These are phyloP conservation scores for Myiotriccus ornatus DNA, from an alignment of 2,797 vertebrate genomes.

Conservation along the genomic window DNA sequence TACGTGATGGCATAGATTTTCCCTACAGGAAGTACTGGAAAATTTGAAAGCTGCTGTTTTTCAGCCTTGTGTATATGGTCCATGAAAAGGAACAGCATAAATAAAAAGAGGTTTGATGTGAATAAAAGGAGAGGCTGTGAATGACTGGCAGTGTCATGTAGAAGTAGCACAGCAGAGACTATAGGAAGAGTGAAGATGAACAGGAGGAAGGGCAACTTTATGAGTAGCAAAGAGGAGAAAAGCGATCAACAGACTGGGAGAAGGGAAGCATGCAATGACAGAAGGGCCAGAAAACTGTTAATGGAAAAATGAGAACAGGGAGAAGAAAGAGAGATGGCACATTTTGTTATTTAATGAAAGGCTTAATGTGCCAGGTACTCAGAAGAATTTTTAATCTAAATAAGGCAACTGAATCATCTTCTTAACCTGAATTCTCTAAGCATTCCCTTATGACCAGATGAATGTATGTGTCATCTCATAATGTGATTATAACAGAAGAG, in stretches of 20 bases:
- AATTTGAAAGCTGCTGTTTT: neutral
- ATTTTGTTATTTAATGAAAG: constrained; percentile 1
- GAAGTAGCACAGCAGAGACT: neutral
- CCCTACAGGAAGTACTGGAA: neutral
- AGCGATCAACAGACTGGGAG: neutral
- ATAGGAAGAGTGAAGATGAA: neutral
- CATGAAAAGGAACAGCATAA: neutral
- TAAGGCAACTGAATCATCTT: constrained; percentile 1
- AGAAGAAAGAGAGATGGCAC: neutral
- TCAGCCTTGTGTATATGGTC: neutral
- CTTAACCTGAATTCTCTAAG: constrained; percentile 23
- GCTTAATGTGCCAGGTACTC: neutral
- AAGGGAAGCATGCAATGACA: neutral
- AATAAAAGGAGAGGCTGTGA: neutral
- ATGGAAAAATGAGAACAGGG: neutral
- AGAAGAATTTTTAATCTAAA: constrained; percentile 13
- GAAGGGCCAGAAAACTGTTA: neutral
- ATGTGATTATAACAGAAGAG: neutral
- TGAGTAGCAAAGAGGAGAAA: neutral
- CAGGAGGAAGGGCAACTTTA: neutral
- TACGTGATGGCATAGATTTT: neutral
- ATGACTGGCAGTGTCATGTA: neutral
- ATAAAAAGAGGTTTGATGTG: neutral
- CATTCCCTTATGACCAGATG: neutral
- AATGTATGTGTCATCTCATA: neutral